Conservation (phyloP, 2,113 vertebrate species). For the Climacteris rufus region DNA sequence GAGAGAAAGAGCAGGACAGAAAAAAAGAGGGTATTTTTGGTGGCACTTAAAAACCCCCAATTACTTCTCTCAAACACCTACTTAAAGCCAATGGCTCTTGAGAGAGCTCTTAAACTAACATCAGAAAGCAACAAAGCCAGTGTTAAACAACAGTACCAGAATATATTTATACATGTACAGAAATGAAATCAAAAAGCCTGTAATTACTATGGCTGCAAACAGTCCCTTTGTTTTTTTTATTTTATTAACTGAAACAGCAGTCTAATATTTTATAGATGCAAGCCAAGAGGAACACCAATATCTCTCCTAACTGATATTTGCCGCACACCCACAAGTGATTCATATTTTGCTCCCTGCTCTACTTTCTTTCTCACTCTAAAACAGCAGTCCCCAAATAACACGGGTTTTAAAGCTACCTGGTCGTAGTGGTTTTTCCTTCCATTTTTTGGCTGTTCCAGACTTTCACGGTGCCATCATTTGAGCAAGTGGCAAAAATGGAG, state of each 20-base stretch:
- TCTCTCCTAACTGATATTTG: neutral
- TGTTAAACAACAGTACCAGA: neutral
- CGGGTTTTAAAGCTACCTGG: slow-evolving; percentile 74
- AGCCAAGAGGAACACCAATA: neutral
- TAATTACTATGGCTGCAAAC: neutral
- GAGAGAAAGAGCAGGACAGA: fast-evolving
- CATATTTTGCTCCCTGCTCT: neutral
- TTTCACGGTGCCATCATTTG: slow-evolving; percentile 95
- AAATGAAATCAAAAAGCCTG: neutral
- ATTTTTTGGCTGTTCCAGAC: slow-evolving; percentile 99
- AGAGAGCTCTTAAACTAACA: neutral
- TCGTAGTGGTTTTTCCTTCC: slow-evolving; percentile 98
- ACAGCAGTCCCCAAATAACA: neutral
- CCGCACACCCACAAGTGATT: neutral
- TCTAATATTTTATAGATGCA: neutral
- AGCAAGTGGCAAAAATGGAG: slow-evolving; percentile 94
- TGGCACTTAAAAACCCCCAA: neutral
- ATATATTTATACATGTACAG: neutral
- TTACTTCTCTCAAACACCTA: neutral
- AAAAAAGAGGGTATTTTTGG: neutral
- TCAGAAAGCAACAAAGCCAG: neutral
- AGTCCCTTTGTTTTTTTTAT: neutral
- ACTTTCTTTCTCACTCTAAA: neutral
- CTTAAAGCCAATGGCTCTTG: neutral
- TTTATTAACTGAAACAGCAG: neutral